Evolutionary conservation across 2,888 invertebrate genomes (phyloP), one percentile per base, ranked within the genome.

Genomic region (Trachelus iudaicus): DNA sequence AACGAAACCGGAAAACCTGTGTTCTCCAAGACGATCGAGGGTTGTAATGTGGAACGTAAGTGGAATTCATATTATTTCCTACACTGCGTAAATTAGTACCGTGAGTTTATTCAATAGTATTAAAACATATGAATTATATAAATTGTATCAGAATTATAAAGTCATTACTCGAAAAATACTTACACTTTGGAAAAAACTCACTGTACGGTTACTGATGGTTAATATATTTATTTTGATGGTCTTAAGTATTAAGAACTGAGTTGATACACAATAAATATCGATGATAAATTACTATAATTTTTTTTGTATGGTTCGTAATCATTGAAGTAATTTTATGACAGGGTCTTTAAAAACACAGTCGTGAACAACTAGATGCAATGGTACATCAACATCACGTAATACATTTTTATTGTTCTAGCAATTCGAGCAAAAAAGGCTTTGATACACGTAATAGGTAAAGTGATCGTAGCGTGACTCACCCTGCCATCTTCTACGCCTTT

Each of bases 31-130:
- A 95, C 96, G 73, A 93, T 97, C 79, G 95, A 95, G 90, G 96
- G 96, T 86, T 94, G 94, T 83, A 95, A 94, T 88, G 94, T 96
- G 84, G 96, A 96, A 94, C 95, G 96, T 97, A 93, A 96, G 96
- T 95, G 89, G 73, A 69, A 76, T 11, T 40, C 69, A 30, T 35
- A 15, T 69, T 69, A n/a, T 35, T 69, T 34, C 3, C 23, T 40
- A 40, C 37, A 40, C 6, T 40, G 6, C 6, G 4, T 23, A 40
- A 40, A 40, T 40, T 9, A 23, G 40, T 40, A 40, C 40, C 40
- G 40, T 23, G 23, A 40, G 40, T 40, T 23, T 40, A 40, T 40
- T 23, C 23, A 40, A 15, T 40, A 23, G 6, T 23, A 9, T 15
- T 23, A 9, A 40, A 40, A 40, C 15, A 40, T 23, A 40, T 40